A percentile compares a stretch with the other conserved stretches of the same genome.
phyloP scores from a whole-genome alignment of 2,113 vertebrate genomes.

The Dendrocopos noguchii region DNA sequence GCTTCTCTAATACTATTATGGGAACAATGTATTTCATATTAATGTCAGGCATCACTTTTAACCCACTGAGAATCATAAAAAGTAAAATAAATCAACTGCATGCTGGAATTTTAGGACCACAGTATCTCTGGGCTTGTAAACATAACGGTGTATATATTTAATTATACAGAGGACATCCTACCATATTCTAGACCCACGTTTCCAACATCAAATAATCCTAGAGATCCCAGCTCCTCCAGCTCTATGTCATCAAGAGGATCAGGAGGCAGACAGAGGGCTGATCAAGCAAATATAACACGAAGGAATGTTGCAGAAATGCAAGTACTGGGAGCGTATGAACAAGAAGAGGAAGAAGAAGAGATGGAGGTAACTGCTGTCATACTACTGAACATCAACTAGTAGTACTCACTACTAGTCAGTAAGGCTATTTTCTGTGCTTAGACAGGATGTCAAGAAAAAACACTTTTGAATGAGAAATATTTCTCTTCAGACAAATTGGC shows the following conservation, averaged over 20 bases:
- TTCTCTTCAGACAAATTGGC: neutral
- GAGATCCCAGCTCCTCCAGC: conserved; percentile 97
- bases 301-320: conserved; percentile 91
- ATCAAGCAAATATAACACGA: conserved; percentile 83
- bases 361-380: conserved; percentile 82
- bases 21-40: neutral
- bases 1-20: neutral
- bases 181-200: conserved; percentile 97
- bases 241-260: conserved; percentile 98
- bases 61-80: neutral
- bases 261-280: conserved; percentile 90
- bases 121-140: neutral
- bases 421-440: neutral
- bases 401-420: neutral
- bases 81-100: neutral
- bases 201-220: conserved; percentile 90
- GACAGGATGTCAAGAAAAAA: neutral
- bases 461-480: neutral
- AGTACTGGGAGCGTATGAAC: conserved; percentile 89
- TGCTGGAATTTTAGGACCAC: neutral
- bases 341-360: conserved; percentile 89
- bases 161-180: conserved; percentile 90
- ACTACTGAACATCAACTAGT: neutral
- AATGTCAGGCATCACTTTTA: neutral
- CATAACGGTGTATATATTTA: neutral